Evolutionary conservation across 2,888 invertebrate species (phyloP).

Genomic region (Chrysomela aeneicollis): DNA sequence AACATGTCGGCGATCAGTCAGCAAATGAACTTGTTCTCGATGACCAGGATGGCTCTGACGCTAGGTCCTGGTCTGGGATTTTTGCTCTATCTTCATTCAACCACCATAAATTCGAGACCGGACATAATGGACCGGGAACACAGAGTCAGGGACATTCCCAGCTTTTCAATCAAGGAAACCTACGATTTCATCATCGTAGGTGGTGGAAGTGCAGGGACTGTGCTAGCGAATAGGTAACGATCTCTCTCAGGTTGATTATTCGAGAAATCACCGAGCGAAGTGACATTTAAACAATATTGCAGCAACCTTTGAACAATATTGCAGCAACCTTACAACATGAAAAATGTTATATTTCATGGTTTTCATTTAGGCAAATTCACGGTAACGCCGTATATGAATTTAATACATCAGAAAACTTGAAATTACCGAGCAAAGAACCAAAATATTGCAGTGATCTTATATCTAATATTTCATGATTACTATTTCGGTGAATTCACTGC

Average conservation of each 20-base stretch:
- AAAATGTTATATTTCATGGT: no score
- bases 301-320: no score
- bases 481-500: no score
- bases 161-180: constrained; percentile 65
- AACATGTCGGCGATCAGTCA: constrained; percentile 39
- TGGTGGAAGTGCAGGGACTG: constrained; percentile 84
- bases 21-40: constrained; percentile 63
- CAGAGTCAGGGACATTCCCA: constrained; percentile 66
- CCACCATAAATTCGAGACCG: constrained; percentile 70
- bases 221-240: constrained; percentile 66
- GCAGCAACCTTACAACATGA: no score
- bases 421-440: no score
- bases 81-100: constrained; percentile 70
- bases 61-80: constrained; percentile 72
- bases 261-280: background rate
- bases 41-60: constrained; percentile 71
- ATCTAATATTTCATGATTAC: no score
- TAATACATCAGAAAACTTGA: no score
- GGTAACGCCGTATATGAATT: no score
- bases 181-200: constrained; percentile 86
- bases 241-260: background rate
- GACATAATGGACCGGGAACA: constrained; percentile 76
- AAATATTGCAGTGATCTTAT: no score
- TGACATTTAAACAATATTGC: no score
- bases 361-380: no score